Conservation (phyloP, 2,113 vertebrate genomes). For the Tenebrosternarchus preto region DNA sequence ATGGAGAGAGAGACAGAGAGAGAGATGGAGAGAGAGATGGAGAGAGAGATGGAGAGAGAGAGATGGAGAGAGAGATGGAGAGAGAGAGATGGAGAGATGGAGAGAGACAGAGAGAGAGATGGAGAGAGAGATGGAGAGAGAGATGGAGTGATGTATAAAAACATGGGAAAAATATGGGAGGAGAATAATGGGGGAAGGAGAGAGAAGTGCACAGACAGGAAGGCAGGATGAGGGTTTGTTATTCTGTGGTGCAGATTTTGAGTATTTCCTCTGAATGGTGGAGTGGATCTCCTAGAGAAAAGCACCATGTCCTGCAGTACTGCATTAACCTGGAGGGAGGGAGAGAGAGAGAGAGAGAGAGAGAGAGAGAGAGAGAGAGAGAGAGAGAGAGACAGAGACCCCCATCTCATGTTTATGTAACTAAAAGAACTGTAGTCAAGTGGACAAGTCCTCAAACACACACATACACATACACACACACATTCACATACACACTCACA, state of each 20-base stretch:
- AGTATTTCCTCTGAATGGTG: conserved; percentile 26
- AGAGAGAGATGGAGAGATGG: too few species aligned
- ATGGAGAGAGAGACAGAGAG: not conserved
- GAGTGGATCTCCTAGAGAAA: not conserved
- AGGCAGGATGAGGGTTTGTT: not conserved
- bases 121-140: too few species aligned
- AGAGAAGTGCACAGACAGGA: conserved; percentile 1
- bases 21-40: not conserved
- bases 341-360: not conserved
- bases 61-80: not conserved
- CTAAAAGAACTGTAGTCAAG: too few species aligned
- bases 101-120: not conserved
- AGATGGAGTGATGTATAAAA: too few species aligned
- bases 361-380: not conserved
- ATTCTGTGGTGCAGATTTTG: not conserved
- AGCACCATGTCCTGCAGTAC: conserved; percentile 39
- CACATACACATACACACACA: too few species aligned
- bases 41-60: too few species aligned
- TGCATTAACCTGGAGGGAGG: conserved; percentile 5
- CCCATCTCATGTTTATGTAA: too few species aligned
- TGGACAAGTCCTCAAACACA: too few species aligned
- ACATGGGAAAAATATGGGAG: not conserved
- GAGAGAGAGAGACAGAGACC: not conserved
- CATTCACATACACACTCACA: too few species aligned
- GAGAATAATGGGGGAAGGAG: not conserved